phyloP scores from a whole-genome alignment of 2,797 vertebrate species.

The Australoheros facetus region DNA sequence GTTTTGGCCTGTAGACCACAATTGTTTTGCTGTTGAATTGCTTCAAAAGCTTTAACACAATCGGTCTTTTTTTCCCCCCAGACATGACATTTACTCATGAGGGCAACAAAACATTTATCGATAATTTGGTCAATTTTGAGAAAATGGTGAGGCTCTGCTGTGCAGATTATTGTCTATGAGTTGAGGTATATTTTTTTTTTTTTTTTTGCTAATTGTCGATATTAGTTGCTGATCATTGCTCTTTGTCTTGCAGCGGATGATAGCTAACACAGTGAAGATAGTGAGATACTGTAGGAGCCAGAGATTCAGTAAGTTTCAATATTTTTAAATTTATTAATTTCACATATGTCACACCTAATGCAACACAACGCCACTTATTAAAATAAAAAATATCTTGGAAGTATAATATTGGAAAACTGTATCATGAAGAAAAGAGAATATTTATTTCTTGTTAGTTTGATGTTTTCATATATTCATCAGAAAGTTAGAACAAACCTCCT shows the following conservation, averaged over 20 bases:
- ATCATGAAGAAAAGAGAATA: neutral
- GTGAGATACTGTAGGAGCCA: constrained; percentile 93
- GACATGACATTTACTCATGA: constrained; percentile 99
- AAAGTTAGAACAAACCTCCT: too few species aligned
- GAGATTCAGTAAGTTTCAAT: constrained; percentile 85
- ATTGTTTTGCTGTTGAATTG: neutral
- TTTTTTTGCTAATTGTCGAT: neutral
- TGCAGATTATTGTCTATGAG: constrained; percentile 9
- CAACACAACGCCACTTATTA: neutral
- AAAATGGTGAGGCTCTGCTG: constrained; percentile 91
- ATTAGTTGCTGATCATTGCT: constrained; percentile 29
- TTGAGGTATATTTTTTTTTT: neutral
- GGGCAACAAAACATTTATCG: constrained; percentile 96
- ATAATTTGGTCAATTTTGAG: constrained; percentile 98
- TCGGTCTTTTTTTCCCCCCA: constrained; percentile 52
- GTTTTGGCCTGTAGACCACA: neutral
- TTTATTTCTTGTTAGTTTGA: neutral
- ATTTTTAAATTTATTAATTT: neutral
- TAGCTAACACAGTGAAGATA: constrained; percentile 93
- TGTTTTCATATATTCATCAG: neutral
- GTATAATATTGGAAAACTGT: neutral
- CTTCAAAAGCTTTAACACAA: constrained; percentile 18
- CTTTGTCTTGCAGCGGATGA: constrained; percentile 91
- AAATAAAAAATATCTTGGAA: neutral
- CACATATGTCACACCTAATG: neutral